Base-by-base conservation (phyloP, 2,113 vertebrate species). In the human (Homo sapiens) region DNA sequence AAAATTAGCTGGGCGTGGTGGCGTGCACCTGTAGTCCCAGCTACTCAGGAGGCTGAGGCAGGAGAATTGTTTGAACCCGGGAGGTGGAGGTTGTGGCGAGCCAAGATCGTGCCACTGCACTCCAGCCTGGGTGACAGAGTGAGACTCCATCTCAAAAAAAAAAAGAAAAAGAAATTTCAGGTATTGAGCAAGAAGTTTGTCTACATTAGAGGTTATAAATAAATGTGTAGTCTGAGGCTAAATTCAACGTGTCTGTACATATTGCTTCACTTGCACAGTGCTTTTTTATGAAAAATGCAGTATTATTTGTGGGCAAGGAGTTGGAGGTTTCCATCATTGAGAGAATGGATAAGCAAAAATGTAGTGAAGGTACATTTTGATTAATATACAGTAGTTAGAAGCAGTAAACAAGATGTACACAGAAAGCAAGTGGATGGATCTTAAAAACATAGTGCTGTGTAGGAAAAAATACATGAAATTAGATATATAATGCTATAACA, bases 111-210 rank as follows among this genome's bases (percentile, higher is more conserved):
- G 2, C 52, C 18, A 55, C 52, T 55, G 52, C 52, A 55, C 18
- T 55, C 18, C 52, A 55, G 52, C 18, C 52, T 55, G 52, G 52
- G 52, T 5, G 7, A 55, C 52, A 55, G 52, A 8, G 6, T 1
- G 6, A 55, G 52, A 55, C 18, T 55, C 52, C 0, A 0, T 55
- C 52, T 20, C 52, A 55, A 55, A 55, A 55, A 55, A 55, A 52
- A 52, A 52, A 52, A 6, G 11, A 50, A 50, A 8, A 93, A 96
- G 40, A 78, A 73, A 93, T 66, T 93, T 68, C 10, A 96, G n/a
- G 38, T 92, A 84, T 76, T 95, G 25, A 86, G 61, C 84, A 90
- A 87, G 48, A 89, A 10, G 14, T 89, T 95, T 94, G 27, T 64
- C 43, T 87, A 40, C 23, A 57, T 76, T 45, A 85, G 96, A 95